These are phyloP conservation scores for Orius insidiosus DNA, from an alignment of 1,140 invertebrate species.

Conservation along the genomic window DNA sequence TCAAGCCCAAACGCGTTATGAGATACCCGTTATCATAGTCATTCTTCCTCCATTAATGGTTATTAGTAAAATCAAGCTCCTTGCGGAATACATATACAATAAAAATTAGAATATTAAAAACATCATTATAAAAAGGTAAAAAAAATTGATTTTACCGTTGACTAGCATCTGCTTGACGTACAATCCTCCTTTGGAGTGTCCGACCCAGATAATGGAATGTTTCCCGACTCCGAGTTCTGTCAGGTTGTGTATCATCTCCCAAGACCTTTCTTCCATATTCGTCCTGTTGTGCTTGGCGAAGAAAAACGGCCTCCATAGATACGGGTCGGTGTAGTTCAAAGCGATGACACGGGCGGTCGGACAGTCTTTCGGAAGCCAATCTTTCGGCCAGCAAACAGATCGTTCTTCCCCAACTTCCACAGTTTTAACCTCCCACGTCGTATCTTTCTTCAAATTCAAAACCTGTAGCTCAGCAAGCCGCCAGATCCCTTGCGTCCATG, in stretches of 20 bases:
- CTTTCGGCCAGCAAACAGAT: constrained; percentile 46
- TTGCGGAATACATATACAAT: no score
- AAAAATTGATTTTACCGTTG: constrained; percentile 28
- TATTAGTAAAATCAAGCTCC: no score
- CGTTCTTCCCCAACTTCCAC: constrained; percentile 18
- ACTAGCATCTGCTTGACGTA: constrained; percentile 51
- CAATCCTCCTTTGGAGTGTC: constrained; percentile 50
- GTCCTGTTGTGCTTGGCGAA: constrained; percentile 34
- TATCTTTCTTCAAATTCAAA: constrained; percentile 11
- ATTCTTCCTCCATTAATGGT: no score
- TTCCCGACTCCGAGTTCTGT: constrained; percentile 36
- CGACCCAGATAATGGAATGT: constrained; percentile 48
- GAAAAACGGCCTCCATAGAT: constrained; percentile 50
- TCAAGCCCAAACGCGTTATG: no score
- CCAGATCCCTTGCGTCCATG: constrained; percentile 37
- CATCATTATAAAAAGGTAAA: no score
- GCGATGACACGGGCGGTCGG: constrained; percentile 44
- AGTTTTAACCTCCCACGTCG: constrained; percentile 6
- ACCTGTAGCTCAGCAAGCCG: constrained; percentile 20
- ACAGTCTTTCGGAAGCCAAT: constrained; percentile 47
- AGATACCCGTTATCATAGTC: no score
- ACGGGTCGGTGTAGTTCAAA: constrained; percentile 49
- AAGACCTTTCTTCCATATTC: constrained; percentile 36
- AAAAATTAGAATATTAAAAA: no score
- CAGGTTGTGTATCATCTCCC: constrained; percentile 45